Evolutionary conservation across 2,797 vertebrate species (phyloP).

Genomic region (Neosilurus mollespiculum): DNA sequence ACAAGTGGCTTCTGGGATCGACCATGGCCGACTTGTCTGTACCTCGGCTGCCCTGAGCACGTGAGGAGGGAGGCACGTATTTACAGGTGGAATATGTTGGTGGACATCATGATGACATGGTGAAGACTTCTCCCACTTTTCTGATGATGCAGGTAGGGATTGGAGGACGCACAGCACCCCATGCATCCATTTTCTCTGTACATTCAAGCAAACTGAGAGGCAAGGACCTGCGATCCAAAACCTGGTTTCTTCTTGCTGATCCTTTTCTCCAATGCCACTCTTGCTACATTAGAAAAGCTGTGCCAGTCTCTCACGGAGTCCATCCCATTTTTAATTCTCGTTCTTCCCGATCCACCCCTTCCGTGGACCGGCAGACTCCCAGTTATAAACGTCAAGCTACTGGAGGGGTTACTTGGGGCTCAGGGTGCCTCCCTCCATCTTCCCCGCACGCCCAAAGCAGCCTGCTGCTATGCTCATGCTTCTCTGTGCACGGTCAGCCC

Average conservation of each 20-base stretch:
- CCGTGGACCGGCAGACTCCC: neutral
- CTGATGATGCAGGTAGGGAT: conserved; percentile 11
- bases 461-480: conserved; percentile 92
- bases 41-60: conserved; percentile 68
- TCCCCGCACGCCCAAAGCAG: conserved; percentile 87
- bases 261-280: conserved; percentile 69
- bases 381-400: neutral
- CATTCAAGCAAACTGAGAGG: conserved; percentile 46
- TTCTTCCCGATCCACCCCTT: conserved; percentile 6
- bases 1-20: conserved; percentile 48
- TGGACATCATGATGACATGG: conserved; percentile 16
- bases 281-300: conserved; percentile 79
- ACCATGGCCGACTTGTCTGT: conserved; percentile 53
- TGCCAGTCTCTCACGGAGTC: conserved; percentile 41
- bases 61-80: conserved; percentile 57
- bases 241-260: conserved; percentile 49
- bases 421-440: conserved; percentile 79
- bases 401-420: conserved; percentile 79
- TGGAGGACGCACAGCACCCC: neutral
- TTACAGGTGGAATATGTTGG: conserved; percentile 42
- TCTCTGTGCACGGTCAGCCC: conserved; percentile 76
- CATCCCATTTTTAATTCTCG: neutral
- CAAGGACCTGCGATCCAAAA: conserved; percentile 19
- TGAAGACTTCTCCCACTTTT: conserved; percentile 22
- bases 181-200: conserved; percentile 36